Evolutionary conservation across 2,888 invertebrate genomes (phyloP), one percentile per base, ranked within the genome.

Genomic region (Patella caerulea): DNA sequence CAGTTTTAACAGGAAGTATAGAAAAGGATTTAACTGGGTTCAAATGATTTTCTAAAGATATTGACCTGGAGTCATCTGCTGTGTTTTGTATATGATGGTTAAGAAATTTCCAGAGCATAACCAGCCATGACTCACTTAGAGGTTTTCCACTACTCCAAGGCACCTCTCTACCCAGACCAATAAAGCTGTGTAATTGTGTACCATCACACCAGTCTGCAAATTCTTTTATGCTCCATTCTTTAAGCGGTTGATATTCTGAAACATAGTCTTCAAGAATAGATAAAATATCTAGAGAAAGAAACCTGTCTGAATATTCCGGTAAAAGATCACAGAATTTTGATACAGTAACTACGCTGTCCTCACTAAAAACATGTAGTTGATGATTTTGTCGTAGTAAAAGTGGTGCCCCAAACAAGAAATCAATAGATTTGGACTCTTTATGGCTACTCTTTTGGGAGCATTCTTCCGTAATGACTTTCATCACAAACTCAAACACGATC

Each of bases 291-390:
- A 52, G 24, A 55, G 78, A 78, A 2, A 78, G 3, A 71, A 78
- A 76, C 15, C 29, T 53, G 52, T 76, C 71, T 7, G 76, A 29
- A 34, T 74, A 78, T 12, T 52, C 52, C 78, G 75, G 19, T 79
- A 76, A 34, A 5, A 76, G 53, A 29, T 76, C 73, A 29, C 72
- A 52, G 53, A 76, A 76, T 15, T 53, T 52, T 24, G 73, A 72
- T n/a, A 76, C 76, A 15, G 73, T 59, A 53, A 76, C 34, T 69
- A 65, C 29, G 24, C 69, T 69, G 15, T 19, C 19, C 5, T 52
- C 65, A 12, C 73, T 65, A 69, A 72, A 76, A 15, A 72, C 52
- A 15, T 19, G 11, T 24, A 76, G 24, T 11, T 15, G 45, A 15
- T 45, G n/a, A 59, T 72, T 52, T 24, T 72, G 56, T 24, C 65